Base-by-base conservation (phyloP, 2,113 vertebrate species). In the Boulengeromyrus knoepffleri region DNA sequence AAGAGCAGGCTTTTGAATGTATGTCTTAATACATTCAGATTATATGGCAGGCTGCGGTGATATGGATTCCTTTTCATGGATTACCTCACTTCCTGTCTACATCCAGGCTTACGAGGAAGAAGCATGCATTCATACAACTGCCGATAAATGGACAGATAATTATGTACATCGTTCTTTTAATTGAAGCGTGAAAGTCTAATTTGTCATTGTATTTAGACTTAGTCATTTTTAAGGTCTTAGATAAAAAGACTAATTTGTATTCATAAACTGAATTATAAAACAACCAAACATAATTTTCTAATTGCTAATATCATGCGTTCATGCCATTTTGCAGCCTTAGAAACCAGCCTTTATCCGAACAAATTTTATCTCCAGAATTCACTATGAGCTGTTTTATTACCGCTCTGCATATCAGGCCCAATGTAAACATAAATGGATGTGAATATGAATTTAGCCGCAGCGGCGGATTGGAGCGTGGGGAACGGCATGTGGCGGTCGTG, bases 371-470 rank as follows among this genome's bases (percentile, higher is more conserved):
- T 19, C 36, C 74, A 3, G 10, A 80, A 42, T 80, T 19, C 36
- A 80, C 15, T 80, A 80, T 19, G 15, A 80, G 36, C 74, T 19
- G n/a, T 39, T 42, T 80, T 80, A 80, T 13, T 80, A 42, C 74
- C 13, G 4, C 36, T 80, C 17, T 80, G 74, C 74, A 80, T 80
- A 80, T 80, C 74, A 17, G 74, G 15, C 74, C 36, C 13, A 42
- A 80, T 80, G 74, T 80, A 80, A 80, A 80, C 74, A 80, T 42
- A 80, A 80, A 85, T 47, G 83, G 83, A 47, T 85, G 39, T 47
- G 83, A 85, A 85, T 47, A 85, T 47, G 39, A 47, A 85, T 85
- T 47, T 47, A n/a, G 83, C 2, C 3, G 19, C 19, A 5, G 45
- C 42, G 1, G 45, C 9, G 46, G 83, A 46, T 85, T n/a, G 17